Base-by-base conservation (phyloP, 1,140 invertebrate species). In the Drosophila sproati region DNA sequence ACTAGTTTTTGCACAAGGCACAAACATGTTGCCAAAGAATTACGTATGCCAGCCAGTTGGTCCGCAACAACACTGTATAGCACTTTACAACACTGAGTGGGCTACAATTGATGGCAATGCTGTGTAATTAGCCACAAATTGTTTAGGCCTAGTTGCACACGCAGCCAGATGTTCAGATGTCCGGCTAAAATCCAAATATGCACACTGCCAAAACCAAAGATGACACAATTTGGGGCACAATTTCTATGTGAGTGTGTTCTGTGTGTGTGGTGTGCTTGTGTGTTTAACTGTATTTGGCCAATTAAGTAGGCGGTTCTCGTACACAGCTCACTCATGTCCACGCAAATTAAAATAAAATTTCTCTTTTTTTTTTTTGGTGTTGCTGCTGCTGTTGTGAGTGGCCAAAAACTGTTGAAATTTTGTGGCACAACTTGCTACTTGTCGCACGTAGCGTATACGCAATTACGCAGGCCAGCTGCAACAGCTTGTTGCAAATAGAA, bases 41-140 rank as follows among this genome's bases (percentile, higher is more conserved):
- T 67, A 70, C 55, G 37, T 71, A 64, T 61, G 67, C 68, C 60
- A 39, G 37, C 60, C 59, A 71, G 20, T 34, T 35, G 8, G 60
- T 12, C 10, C 10, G 37, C 51, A 60, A 61, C 43, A 76, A 50
- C 68, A 56, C 41, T 64, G 59, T 66, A 10, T 5, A 43, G 20
- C 20, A 20, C 20, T 20, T 20, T 20, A 51, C 62, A 51, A 74
- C 59, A 71, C 48, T 34, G 60, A 56, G 59, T 66, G 82, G 82
- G 59, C 62, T 56, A 67, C 77, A 87, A 87, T 88, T 87, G 83
- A 87, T 87, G 83, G 83, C 83, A 70, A 80, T 88, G 83, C 83
- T 74, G 69, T 88, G 83, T 88, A 88, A 88, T 88, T 88, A 88
- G 85, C 85, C 85, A 90, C 85, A 88, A 88, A 88, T 88, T 88